Evolutionary conservation across 2,113 vertebrate species (phyloP), one percentile per base, ranked within the genome.

Genomic region (Upupa epops): DNA sequence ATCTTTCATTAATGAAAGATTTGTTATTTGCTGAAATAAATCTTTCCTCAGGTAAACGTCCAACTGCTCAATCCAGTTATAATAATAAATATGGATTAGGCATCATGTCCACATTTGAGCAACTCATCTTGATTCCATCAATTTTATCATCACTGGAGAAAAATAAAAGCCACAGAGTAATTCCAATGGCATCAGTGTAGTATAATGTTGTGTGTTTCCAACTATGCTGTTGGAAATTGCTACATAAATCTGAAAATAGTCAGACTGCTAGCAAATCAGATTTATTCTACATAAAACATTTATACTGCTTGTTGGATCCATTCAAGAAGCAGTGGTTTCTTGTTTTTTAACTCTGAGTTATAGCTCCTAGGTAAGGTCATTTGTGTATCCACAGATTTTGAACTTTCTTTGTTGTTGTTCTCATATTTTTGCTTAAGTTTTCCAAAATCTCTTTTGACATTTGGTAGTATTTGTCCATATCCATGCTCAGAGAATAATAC

Each of bases 1-100:
- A 31, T 52, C 54, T 52, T 93, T 54, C 28, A 19, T 94, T 96
- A 84, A 75, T 89, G 37, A 56, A 95, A 93, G 28, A 61, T 14
- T 7, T 54, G 8, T 25, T 96, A 28, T n/a, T 72, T 96, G 66
- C 56, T 88, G 92, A 93, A 94, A 89, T 52, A 88, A 84, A 65
- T 73, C 17, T 91, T 95, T 91, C 83, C 61, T 75, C 46, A 82
- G 86, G 83, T 92, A 59, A 48, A 7, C 55, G 69, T 87, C 85
- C 34, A 94, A 58, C 49, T 59, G 75, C n/a, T 34, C 49, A 65
- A 82, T 95, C 88, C 49, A 76, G 42, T 83, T 68, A 83, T 49
- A 94, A 86, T 90, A 68, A 75, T 31, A 81, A 49, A 49, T 18
- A 68, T n/a, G 69, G 71, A 86, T 91, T 42, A 87, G 75, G 32